These are phyloP conservation scores for Macrobrachium nipponense DNA, from an alignment of 1,140 invertebrate genomes.

Conservation along the genomic window DNA sequence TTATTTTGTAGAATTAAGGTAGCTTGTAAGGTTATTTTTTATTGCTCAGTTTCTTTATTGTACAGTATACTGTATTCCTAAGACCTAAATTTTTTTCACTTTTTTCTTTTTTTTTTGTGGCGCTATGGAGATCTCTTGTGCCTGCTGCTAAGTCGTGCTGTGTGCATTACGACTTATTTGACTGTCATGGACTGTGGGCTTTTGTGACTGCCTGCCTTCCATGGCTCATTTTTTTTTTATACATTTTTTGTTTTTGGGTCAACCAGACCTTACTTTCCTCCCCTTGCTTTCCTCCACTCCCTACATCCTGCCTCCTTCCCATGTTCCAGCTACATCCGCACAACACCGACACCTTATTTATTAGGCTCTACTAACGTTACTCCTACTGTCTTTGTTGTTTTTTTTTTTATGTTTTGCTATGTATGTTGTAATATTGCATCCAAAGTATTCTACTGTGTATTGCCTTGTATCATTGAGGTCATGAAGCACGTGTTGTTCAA, in stretches of 20 bases:
- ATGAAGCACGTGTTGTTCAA: slow-evolving; percentile 43
- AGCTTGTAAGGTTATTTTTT: slow-evolving; percentile 47
- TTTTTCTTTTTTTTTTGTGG: slow-evolving; percentile 31
- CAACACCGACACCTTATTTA: slow-evolving; percentile 41
- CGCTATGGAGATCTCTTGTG: slow-evolving; percentile 43
- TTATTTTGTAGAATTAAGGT: slow-evolving; percentile 51
- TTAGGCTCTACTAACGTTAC: slow-evolving; percentile 50
- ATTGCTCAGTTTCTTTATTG: slow-evolving; percentile 31
- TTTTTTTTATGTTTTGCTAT: slow-evolving; percentile 37
- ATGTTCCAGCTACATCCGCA: slow-evolving; percentile 30
- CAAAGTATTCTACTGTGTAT: slow-evolving; percentile 34
- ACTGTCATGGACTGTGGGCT: slow-evolving; percentile 59
- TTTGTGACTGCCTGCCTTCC: slow-evolving; percentile 58
- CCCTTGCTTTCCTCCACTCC: slow-evolving; percentile 11
- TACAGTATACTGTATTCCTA: slow-evolving; percentile 25
- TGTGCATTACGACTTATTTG: slow-evolving; percentile 58
- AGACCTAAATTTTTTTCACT: slow-evolving; percentile 7
- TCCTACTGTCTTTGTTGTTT: slow-evolving; percentile 38
- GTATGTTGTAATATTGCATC: slow-evolving; percentile 53
- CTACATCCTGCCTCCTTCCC: neutral
- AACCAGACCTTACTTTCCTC: slow-evolving; percentile 1
- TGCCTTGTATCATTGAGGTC: slow-evolving; percentile 17
- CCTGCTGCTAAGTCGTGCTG: slow-evolving; percentile 45
- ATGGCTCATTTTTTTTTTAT: slow-evolving; percentile 36
- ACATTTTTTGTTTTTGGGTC: slow-evolving; percentile 11